A percentile compares a stretch with the other conserved stretches of the same genome.
Evolutionary conservation across 2,888 invertebrate genomes (phyloP).

Genomic region (Chloroclystis v-ata): DNA sequence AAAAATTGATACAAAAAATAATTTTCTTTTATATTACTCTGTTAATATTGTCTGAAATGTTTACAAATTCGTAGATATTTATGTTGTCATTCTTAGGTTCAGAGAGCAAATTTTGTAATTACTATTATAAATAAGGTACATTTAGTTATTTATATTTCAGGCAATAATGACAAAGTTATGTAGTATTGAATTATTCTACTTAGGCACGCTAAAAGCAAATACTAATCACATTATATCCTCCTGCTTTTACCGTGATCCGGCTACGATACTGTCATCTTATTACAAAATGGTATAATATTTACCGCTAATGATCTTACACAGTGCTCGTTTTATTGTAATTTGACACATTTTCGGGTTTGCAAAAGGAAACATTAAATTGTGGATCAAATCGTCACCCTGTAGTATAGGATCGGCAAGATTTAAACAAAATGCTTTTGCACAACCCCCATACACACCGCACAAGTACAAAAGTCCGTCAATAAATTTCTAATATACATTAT

Average conservation of each 20-base stretch:
- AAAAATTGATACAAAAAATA: slow-evolving; percentile 31
- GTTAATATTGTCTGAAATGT: slow-evolving; percentile 15
- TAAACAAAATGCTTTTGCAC: slow-evolving; percentile 38
- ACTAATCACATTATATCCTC: slow-evolving; percentile 26
- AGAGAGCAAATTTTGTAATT: slow-evolving; percentile 6
- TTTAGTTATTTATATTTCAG: slow-evolving; percentile 9
- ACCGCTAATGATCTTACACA: slow-evolving; percentile 14
- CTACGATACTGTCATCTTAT: slow-evolving; percentile 16
- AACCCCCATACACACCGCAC: slow-evolving; percentile 68
- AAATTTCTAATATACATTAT: slow-evolving; percentile 47
- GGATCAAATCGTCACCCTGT: slow-evolving; percentile 16
- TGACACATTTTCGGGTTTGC: slow-evolving; percentile 59
- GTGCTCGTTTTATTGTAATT: slow-evolving; percentile 35
- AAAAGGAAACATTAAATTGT: slow-evolving; percentile 25
- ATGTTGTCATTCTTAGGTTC: background rate
- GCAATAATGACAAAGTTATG: slow-evolving; percentile 9
- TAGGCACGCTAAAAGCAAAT: slow-evolving; percentile 29
- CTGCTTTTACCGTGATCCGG: slow-evolving; percentile 22
- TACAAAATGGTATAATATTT: slow-evolving; percentile 20
- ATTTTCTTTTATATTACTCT: slow-evolving; percentile 11
- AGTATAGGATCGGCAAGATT: slow-evolving; percentile 31
- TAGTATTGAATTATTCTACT: slow-evolving; percentile 16
- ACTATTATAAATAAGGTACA: background rate
- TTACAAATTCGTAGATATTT: background rate
- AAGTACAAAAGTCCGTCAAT: slow-evolving; percentile 71